These are phyloP conservation scores for Zygaena filipendulae DNA, from an alignment of 2,888 invertebrate genomes.

Conservation along the genomic window DNA sequence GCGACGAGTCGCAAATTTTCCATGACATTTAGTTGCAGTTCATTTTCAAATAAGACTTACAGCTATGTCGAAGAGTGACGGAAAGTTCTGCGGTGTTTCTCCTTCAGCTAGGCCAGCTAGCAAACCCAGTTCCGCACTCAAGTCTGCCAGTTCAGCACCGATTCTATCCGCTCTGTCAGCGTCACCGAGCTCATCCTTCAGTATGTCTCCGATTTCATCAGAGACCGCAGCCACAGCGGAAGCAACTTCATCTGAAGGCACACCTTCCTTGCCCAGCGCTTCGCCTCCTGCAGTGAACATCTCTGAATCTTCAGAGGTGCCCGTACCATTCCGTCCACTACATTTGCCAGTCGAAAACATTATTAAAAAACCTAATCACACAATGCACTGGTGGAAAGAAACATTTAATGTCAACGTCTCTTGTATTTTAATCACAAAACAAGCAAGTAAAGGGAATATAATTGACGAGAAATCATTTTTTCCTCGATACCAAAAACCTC, in stretches of 20 bases:
- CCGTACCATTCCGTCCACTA: slow-evolving; percentile 43
- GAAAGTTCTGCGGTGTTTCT: slow-evolving; percentile 47
- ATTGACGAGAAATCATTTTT: slow-evolving; percentile 59
- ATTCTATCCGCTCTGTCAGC: slow-evolving; percentile 51
- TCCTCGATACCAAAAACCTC: slow-evolving; percentile 49
- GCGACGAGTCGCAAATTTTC: no score
- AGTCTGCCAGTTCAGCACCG: slow-evolving; percentile 51
- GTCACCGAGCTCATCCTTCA: slow-evolving; percentile 56
- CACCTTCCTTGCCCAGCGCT: slow-evolving; percentile 34
- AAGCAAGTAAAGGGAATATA: slow-evolving; percentile 29
- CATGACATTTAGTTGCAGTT: no score
- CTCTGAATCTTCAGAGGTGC: slow-evolving; percentile 36
- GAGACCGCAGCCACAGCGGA: slow-evolving; percentile 55
- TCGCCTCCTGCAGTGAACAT: slow-evolving; percentile 39
- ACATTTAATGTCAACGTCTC: slow-evolving; percentile 64
- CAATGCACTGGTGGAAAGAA: slow-evolving; percentile 46
- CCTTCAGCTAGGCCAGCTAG: slow-evolving; percentile 53
- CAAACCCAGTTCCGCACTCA: slow-evolving; percentile 54
- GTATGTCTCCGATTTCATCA: slow-evolving; percentile 57
- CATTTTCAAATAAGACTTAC: slow-evolving; percentile 40
- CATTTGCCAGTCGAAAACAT: slow-evolving; percentile 64
- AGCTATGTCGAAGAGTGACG: slow-evolving; percentile 55
- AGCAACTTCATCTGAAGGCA: slow-evolving; percentile 47
- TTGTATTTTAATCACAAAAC: no score
- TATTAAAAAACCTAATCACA: slow-evolving; percentile 51